phyloP scores from a whole-genome alignment of 2,113 vertebrate genomes.

The Hemiscyllium ocellatum region DNA sequence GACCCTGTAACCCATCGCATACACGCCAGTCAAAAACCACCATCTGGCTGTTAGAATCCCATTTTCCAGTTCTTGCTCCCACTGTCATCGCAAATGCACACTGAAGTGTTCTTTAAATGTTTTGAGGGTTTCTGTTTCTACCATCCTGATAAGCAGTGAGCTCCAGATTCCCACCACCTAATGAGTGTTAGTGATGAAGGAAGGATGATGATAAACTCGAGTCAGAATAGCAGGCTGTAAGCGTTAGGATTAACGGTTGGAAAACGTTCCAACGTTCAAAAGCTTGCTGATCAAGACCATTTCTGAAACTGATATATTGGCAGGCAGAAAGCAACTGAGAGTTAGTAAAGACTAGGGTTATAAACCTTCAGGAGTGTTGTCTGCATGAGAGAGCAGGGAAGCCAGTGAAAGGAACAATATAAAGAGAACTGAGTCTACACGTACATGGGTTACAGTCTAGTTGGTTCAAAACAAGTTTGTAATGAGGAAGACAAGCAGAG shows the following conservation, averaged over 20 bases:
- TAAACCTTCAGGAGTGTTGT: background rate
- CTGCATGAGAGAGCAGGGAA: background rate
- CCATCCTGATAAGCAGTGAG: background rate
- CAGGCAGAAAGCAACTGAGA: background rate
- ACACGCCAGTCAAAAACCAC: too few species aligned
- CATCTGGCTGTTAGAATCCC: too few species aligned
- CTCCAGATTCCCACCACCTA: background rate
- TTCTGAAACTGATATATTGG: background rate
- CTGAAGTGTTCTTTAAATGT: too few species aligned
- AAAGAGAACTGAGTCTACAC: background rate
- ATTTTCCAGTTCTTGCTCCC: too few species aligned
- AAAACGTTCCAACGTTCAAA: background rate
- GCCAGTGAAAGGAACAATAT: background rate
- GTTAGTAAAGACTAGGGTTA: background rate
- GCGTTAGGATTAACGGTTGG: background rate
- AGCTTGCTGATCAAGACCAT: background rate
- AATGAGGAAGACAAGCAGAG: background rate
- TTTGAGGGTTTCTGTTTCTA: too few species aligned
- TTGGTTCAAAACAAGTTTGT: background rate
- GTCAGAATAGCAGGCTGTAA: background rate
- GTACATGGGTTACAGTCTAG: background rate
- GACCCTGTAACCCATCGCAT: too few species aligned
- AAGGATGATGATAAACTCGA: background rate
- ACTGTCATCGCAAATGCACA: too few species aligned
- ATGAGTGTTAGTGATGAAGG: background rate